Base-by-base conservation (phyloP, 2,113 vertebrate species). In the Ceyx margarethae region DNA sequence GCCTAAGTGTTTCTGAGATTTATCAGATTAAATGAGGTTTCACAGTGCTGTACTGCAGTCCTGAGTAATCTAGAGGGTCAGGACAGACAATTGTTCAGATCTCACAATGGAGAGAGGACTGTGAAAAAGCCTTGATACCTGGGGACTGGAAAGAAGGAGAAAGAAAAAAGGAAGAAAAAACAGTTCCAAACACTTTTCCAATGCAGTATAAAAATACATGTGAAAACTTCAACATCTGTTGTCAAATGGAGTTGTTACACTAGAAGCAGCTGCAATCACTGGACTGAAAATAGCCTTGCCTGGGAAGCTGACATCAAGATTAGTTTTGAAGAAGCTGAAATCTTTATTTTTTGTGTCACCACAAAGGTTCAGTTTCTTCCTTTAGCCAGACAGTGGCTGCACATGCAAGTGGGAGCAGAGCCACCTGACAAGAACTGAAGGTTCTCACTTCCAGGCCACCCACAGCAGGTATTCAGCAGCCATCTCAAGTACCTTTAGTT, bases 1-100 rank as follows among this genome's bases (percentile, higher is more conserved):
- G 73, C 72, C 72, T 82, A 93, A 90, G 80, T 91, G 85, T 51
- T 94, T 93, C 67, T 74, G 72, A 92, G 81, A 92, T 91, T 92
- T 89, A 87, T 74, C 78, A 92, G 89, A 87, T 87, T 89, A 94
- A 84, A 82, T 53, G 40, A 93, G 37, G 71, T 90, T 95, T 89
- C 68, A 62, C 20, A 74, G 57, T 35, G 60, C 68, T 89, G 75
- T 29, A 74, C 42, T 73, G 40, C 40, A 62, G 46, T 92, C 48
- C 71, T 64, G 33, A 56, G 65, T 33, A 77, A 68, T 45, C 65
- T 17, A 57, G 21, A 83, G 35, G 13, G 61, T 48, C 74, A 84
- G 54, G 56, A 83, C 7, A n/a, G 50, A 68, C 31, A 42, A 29
- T 75, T 72, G n/a, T 64, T 71, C 48, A 75, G 13, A 1, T 82